Evolutionary conservation across 2,888 invertebrate genomes (phyloP), one percentile per base, ranked within the genome.

Genomic region (Temnothorax ravouxi): DNA sequence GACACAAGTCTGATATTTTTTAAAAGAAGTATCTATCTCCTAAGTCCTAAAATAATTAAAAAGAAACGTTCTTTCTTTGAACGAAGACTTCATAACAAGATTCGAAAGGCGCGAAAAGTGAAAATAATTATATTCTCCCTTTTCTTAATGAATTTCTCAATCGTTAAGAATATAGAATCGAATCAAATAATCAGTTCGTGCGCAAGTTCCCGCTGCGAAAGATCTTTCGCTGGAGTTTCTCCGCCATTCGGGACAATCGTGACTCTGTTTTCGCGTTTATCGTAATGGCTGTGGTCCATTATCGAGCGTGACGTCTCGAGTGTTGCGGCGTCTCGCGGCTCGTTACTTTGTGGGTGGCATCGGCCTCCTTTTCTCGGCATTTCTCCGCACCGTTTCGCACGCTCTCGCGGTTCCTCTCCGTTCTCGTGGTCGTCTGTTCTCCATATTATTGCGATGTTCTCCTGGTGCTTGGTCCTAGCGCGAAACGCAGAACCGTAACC

Each of bases 271-370:
- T 76, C 87, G 84, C 85, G 86, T 90, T 91, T 90, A 91, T 91
- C 91, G 88, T 91, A 91, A 91, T 89, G 79, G 88, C 69, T 82
- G 67, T n/a, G 71, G 71, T 75, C 88, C 88, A 90, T 91, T 91
- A 91, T 91, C 85, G 87, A 82, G 81, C 84, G 67, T 76, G 86
- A 88, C 85, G 88, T 91, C 88, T 91, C 87, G 72, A 91, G 89
- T 86, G 84, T 87, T 87, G 74, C 75, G 67, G 69, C 66, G 76
- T 69, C 67, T 75, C 81, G 84, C 64, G 83, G 62, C 81, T 75
- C 59, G 61, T 79, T 84, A 84, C 90, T 85, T 87, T 85, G 91
- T 86, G 89, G 89, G 87, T 91, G 90, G 90, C 82, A 85, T 72
- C 83, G 38, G 34, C 75, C 69, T 56, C 77, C 54, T 67, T 41